Conservation (phyloP, 2,888 invertebrate genomes). For the Aethes cnicana region DNA sequence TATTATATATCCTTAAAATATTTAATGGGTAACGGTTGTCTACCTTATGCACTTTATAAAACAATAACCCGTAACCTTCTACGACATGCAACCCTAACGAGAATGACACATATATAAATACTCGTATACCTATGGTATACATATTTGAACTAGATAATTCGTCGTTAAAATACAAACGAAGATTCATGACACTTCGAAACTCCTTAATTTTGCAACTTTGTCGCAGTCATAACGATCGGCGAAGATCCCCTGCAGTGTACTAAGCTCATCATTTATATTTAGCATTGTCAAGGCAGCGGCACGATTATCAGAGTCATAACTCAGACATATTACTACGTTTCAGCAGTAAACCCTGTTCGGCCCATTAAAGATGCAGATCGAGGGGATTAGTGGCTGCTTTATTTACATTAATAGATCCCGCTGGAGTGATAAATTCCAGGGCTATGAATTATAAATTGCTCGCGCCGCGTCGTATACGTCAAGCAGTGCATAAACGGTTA, state of each 20-base stretch:
- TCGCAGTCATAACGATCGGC: neutral
- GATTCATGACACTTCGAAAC: neutral
- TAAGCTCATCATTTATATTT: slow-evolving; percentile 15
- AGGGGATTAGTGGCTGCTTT: slow-evolving; percentile 15
- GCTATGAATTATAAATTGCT: slow-evolving; percentile 19
- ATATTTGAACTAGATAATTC: no score
- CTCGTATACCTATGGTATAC: no score
- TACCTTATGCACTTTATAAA: no score
- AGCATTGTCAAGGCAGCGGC: neutral
- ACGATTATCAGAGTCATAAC: slow-evolving; percentile 17
- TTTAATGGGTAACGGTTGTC: no score
- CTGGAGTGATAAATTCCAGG: slow-evolving; percentile 19
- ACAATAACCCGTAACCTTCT: no score
- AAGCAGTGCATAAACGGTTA: neutral
- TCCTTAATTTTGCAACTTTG: neutral
- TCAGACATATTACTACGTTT: slow-evolving; percentile 20
- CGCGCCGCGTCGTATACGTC: neutral
- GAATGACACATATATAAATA: no score
- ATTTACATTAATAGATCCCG: slow-evolving; percentile 28
- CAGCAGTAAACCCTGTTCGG: neutral
- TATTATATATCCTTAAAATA: no score
- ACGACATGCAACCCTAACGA: no score
- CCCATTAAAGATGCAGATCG: slow-evolving; percentile 19
- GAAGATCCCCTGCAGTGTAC: slow-evolving; percentile 4
- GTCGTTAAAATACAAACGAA: neutral